phyloP scores from a whole-genome alignment of 2,113 vertebrate genomes.

The Peromyscus leucopus region DNA sequence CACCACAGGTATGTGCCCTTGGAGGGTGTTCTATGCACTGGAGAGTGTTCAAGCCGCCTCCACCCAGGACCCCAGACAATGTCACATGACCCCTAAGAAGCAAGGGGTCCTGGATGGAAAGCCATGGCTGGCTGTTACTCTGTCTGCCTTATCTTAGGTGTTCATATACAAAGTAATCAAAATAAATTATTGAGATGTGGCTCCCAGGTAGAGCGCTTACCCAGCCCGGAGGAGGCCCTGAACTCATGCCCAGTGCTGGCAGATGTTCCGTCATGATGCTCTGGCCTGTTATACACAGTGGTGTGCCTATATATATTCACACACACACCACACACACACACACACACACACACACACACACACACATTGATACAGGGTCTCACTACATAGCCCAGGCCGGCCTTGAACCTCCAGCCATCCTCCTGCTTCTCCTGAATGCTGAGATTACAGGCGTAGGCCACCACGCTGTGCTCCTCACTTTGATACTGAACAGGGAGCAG shows the following conservation, averaged over 20 bases:
- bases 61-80: not conserved
- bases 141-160: not conserved
- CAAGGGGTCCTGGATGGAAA: rapidly evolving
- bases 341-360: not conserved
- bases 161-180: not conserved
- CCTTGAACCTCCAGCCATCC: not conserved
- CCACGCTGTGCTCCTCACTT: not conserved
- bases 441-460: not conserved
- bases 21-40: not conserved
- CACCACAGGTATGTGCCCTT: not conserved
- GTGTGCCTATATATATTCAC: not conserved
- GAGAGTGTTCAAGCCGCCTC: too few relatives aligned
- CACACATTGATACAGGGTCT: not conserved
- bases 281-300: not conserved
- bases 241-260: too few relatives aligned
- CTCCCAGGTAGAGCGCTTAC: not conserved
- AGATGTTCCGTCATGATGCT: not conserved
- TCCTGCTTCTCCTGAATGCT: not conserved
- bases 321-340: too few relatives aligned
- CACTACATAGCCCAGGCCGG: not conserved
- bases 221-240: not conserved
- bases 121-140: not conserved
- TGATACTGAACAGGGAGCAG: not conserved
- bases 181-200: not conserved
- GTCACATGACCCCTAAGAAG: not conserved